Evolutionary conservation across 2,113 vertebrate species (phyloP).

Genomic region (Nycticebus coucang): DNA sequence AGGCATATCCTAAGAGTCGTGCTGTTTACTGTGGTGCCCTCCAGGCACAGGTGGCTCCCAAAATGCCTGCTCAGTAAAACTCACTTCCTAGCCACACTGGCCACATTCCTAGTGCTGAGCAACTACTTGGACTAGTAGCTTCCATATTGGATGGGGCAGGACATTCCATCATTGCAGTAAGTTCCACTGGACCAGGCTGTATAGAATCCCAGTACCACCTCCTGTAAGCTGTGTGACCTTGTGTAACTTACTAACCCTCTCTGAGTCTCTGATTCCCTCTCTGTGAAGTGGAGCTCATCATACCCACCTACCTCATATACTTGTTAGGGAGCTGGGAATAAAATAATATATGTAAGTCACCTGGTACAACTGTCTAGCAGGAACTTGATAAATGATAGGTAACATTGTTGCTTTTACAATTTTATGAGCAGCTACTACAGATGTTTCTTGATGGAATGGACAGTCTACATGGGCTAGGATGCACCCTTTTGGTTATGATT

Average conservation of each 20-base stretch:
- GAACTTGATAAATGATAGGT: constrained; percentile 7
- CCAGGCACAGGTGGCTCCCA: neutral
- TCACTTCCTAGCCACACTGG: neutral
- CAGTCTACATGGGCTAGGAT: neutral
- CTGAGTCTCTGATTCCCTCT: neutral
- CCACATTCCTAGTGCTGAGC: neutral
- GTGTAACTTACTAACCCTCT: neutral
- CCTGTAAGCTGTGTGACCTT: neutral
- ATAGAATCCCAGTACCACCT: neutral
- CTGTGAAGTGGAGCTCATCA: constrained; percentile 38
- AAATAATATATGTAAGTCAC: constrained; percentile 1
- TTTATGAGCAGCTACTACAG: constrained; percentile 12
- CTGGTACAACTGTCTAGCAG: neutral
- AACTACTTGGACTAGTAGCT: neutral
- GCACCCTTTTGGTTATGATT: neutral
- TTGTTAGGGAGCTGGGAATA: neutral
- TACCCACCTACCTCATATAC: neutral
- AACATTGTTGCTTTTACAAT: neutral
- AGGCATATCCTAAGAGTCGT: neutral
- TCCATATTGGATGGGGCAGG: neutral
- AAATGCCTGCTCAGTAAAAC: neutral
- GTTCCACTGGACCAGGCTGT: neutral
- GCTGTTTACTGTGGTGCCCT: too few species aligned
- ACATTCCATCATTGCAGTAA: neutral
- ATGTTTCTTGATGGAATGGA: neutral